phyloP scores from a whole-genome alignment of 2,888 invertebrate species.

The Chymomyza caudatula region DNA sequence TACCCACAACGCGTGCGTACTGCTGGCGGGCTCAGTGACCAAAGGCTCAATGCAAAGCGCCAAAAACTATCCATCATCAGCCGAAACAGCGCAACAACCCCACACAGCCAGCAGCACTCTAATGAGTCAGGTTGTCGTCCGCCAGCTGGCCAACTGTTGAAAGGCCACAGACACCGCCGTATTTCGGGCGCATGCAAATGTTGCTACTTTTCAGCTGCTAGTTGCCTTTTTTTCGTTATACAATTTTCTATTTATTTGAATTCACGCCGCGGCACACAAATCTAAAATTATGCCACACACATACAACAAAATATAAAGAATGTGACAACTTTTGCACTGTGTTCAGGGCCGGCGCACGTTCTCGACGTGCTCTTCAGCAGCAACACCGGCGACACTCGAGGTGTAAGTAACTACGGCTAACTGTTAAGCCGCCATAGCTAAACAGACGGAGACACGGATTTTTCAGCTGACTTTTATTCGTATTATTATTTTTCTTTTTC shows the following conservation, averaged over 20 bases:
- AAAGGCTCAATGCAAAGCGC: slow-evolving; percentile 38
- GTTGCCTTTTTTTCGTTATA: slow-evolving; percentile 1
- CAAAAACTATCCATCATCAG: slow-evolving; percentile 63
- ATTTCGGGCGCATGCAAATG: slow-evolving; percentile 20
- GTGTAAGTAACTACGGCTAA: slow-evolving; percentile 47
- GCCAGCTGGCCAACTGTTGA: slow-evolving; percentile 42
- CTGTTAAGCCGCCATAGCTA: slow-evolving; percentile 24
- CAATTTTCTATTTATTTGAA: slow-evolving; percentile 22
- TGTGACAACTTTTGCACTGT: slow-evolving; percentile 30
- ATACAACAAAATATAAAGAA: slow-evolving; percentile 19
- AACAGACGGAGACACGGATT: slow-evolving; percentile 35
- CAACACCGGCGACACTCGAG: slow-evolving; percentile 54
- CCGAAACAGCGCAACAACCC: slow-evolving; percentile 9
- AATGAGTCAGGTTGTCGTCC: slow-evolving; percentile 42
- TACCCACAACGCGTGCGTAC: slow-evolving; percentile 66
- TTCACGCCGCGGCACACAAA: slow-evolving; percentile 18
- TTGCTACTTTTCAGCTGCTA: neutral
- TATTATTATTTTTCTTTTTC: slow-evolving; percentile 12
- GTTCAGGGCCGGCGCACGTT: slow-evolving; percentile 31
- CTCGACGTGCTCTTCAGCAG: slow-evolving; percentile 25
- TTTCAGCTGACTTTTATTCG: slow-evolving; percentile 10
- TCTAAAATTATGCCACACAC: slow-evolving; percentile 38
- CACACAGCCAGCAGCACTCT: slow-evolving; percentile 19
- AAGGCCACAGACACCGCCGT: slow-evolving; percentile 1
- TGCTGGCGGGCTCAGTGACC: slow-evolving; percentile 35